phyloP scores from a whole-genome alignment of 1,140 invertebrate species.

The roundworm (Caenorhabditis elegans) region WBcel235 BX284605.5:16153001-16153500 shows the following conservation, averaged over 20 bases:
- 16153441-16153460: too few species aligned
- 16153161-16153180: not conserved
- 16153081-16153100: not conserved
- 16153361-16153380: not conserved
- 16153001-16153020: not conserved
- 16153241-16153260: not conserved
- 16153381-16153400: not conserved
- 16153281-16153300: not conserved
- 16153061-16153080: not conserved
- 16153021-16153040: not conserved
- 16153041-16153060: not conserved
- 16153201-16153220: conserved; percentile 5
- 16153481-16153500: too few species aligned
- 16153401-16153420: not conserved
- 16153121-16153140: too few species aligned
- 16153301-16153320: not conserved
- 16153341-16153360: not conserved
- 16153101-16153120: too few species aligned
- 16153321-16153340: not conserved
- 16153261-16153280: not conserved
- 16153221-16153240: not conserved
- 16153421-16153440: too few species aligned
- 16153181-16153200: not conserved
- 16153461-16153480: too few species aligned
- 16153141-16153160: not conserved